phyloP scores from a whole-genome alignment of 2,888 invertebrate species.

The Ophonus ardosiacus region DNA sequence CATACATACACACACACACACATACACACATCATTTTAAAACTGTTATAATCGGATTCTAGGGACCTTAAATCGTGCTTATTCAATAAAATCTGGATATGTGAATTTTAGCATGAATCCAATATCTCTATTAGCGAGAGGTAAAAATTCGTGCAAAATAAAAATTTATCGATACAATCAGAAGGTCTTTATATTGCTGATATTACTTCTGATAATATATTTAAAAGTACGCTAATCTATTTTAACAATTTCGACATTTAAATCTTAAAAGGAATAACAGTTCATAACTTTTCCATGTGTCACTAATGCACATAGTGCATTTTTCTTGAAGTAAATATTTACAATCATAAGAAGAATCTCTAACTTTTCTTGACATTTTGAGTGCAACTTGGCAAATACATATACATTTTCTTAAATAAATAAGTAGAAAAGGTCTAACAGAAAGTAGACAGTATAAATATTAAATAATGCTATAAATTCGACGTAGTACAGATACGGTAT shows the following conservation, averaged over 20 bases:
- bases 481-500: not conserved
- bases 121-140: no score
- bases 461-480: not conserved
- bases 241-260: not conserved
- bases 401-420: slow-evolving; percentile 30
- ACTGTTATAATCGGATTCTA: no score
- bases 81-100: no score
- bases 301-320: slow-evolving; percentile 25
- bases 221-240: no score
- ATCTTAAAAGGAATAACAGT: not conserved
- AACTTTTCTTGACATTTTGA: slow-evolving; percentile 8
- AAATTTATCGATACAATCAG: no score
- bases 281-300: not conserved
- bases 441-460: not conserved
- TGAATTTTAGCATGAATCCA: no score
- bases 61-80: no score
- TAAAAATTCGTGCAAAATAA: no score
- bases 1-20: no score
- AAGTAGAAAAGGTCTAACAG: not conserved
- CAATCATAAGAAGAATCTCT: not conserved
- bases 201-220: no score
- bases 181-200: no score
- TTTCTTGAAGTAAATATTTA: slow-evolving; percentile 45
- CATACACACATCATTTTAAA: no score
- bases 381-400: not conserved